Conservation (phyloP, 2,113 vertebrate genomes). For the Macroglossus sobrinus region DNA sequence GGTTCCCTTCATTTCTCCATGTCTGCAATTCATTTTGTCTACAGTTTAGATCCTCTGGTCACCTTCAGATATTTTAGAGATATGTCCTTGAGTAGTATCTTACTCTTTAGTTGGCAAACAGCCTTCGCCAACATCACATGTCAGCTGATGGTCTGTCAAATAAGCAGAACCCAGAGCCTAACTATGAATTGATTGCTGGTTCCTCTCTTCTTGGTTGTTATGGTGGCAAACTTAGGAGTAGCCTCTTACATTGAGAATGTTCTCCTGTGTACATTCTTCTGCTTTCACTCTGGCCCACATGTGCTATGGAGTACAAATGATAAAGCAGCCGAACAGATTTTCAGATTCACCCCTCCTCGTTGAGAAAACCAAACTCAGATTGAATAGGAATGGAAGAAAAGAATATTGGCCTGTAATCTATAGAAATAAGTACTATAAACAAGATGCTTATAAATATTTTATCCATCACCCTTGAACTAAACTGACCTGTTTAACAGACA, state of each 20-base stretch:
- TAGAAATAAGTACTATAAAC: slow-evolving; percentile 89
- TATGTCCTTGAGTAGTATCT: slow-evolving; percentile 89
- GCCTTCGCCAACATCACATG: slow-evolving; percentile 96
- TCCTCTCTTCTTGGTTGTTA: slow-evolving; percentile 86
- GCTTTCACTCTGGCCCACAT: slow-evolving; percentile 90
- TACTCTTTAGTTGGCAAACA: slow-evolving; percentile 96
- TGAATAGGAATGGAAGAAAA: slow-evolving; percentile 93
- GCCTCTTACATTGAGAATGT: slow-evolving; percentile 76
- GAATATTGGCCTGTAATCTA: slow-evolving; percentile 86
- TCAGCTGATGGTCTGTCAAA: slow-evolving; percentile 97
- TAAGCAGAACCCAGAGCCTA: slow-evolving; percentile 95
- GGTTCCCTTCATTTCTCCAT: slow-evolving; percentile 93
- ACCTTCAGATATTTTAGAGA: slow-evolving; percentile 88
- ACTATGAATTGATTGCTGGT: slow-evolving; percentile 91
- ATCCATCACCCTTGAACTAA: slow-evolving; percentile 85
- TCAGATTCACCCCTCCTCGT: slow-evolving; percentile 92
- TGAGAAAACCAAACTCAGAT: slow-evolving; percentile 91
- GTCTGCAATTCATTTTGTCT: slow-evolving; percentile 91
- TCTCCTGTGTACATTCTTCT: slow-evolving; percentile 85
- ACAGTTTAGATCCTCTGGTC: slow-evolving; percentile 90
- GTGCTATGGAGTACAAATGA: slow-evolving; percentile 96
- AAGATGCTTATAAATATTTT: slow-evolving; percentile 86
- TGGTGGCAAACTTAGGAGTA: slow-evolving; percentile 79
- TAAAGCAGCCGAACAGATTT: slow-evolving; percentile 96
- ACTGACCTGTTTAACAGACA: slow-evolving; percentile 67